Evolutionary conservation across 1,140 invertebrate genomes (phyloP).

Genomic region (Capitella teleta): DNA sequence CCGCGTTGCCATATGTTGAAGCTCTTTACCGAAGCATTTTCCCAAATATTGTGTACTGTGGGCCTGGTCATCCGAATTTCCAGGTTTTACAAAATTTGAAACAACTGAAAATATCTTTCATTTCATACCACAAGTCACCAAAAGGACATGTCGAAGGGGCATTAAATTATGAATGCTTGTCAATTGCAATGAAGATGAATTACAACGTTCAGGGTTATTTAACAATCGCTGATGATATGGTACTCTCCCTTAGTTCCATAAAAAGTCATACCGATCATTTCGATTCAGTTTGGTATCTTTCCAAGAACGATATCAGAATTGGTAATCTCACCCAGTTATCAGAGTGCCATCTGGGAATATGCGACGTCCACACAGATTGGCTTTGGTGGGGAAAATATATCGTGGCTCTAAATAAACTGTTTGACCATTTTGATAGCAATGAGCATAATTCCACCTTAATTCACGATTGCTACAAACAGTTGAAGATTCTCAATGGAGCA

Average conservation of each 20-base stretch:
- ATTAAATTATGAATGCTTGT: constrained; percentile 28
- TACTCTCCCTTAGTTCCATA: background rate
- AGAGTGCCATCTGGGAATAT: constrained; percentile 7
- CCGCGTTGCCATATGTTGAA: constrained; percentile 31
- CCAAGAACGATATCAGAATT: background rate
- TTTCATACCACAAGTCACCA: constrained; percentile 21
- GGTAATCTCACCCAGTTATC: constrained; percentile 3
- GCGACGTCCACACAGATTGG: constrained; percentile 6
- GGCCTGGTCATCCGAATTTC: constrained; percentile 23
- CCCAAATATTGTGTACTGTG: constrained; percentile 36
- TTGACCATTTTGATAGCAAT: background rate
- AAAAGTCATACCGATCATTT: background rate
- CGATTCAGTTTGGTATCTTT: constrained; percentile 5
- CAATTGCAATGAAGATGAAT: constrained; percentile 35
- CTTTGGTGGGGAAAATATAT: constrained; percentile 7
- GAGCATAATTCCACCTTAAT: background rate
- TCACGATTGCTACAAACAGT: background rate
- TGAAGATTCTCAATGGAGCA: constrained; percentile 1
- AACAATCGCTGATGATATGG: constrained; percentile 24
- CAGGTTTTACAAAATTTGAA: constrained; percentile 23
- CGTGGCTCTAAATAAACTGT: background rate
- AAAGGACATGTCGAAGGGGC: constrained; percentile 2
- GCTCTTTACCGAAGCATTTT: constrained; percentile 28
- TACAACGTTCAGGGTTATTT: constrained; percentile 35
- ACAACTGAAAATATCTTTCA: constrained; percentile 25